Evolutionary conservation across 2,113 vertebrate genomes (phyloP), one percentile per base, ranked within the genome.

Genomic region (Cnemophilus loriae): DNA sequence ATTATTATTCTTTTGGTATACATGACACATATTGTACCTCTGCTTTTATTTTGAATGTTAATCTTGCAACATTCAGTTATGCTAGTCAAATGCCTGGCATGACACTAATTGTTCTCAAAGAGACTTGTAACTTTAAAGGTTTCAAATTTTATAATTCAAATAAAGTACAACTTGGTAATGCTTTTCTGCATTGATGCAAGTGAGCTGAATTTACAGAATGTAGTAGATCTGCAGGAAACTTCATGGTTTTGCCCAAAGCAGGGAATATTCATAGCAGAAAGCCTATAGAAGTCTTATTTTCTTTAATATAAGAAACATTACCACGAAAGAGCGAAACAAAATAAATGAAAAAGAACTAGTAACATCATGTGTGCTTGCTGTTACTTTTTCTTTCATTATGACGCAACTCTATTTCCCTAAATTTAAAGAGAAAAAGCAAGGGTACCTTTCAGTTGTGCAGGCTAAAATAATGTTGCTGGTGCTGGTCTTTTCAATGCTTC

Each of bases 41-140:
- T 93, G 57, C 94, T 97, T 96, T 96, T 84, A 91, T 96, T 97
- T 91, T 85, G 57, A 93, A 70, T 84, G 37, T 65, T 56, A 63
- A 47, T 49, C 4, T 92, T 84, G 87, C 56, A 87, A 49, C 44
- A 89, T 69, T 96, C 60, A 75, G 35, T 92, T 94, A 87, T 82
- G 42, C 81, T 91, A 85, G 61, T 86, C 73, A 96, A 95, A 95
- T 65, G n/a, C 74, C 49, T 89, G 92, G 57, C 91, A 74, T 87
- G 91, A 49, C 53, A 88, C 17, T 90, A 90, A 92, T 89, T 2
- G 3, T 86, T 95, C 74, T 92, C 84, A 90, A 85, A 61, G 52
- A 76, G 68, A 95, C 94, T 24, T n/a, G 41, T 75, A 75, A 69
- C 68, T 97, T 86, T 49, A 68, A 67, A 92, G 55, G 37, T 83